phyloP scores from a whole-genome alignment of 2,888 invertebrate species.

The Aquatica leii region DNA sequence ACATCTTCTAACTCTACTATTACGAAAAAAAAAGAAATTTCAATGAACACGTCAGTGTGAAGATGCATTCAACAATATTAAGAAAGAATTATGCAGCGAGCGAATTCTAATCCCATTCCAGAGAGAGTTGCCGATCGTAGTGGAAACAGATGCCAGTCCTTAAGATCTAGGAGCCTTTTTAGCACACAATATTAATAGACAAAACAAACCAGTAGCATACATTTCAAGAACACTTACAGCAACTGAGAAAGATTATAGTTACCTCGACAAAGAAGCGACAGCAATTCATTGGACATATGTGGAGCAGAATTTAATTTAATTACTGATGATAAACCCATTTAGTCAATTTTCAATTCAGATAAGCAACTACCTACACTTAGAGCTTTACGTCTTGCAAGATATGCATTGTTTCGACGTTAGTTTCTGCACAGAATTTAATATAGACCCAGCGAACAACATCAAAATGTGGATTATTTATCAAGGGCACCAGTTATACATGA shows the following conservation, averaged over 20 bases:
- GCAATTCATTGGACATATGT: neutral
- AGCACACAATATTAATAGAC: too few relatives aligned
- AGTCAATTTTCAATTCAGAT: neutral
- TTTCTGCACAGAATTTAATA: neutral
- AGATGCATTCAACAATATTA: neutral
- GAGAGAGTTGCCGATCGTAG: slow-evolving; percentile 35
- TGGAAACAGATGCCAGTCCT: slow-evolving; percentile 42
- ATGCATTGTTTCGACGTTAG: neutral
- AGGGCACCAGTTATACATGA: neutral
- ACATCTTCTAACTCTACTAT: neutral
- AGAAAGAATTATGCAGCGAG: neutral
- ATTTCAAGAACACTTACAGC: slow-evolving; percentile 43
- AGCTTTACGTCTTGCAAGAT: neutral
- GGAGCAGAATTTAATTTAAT: neutral
- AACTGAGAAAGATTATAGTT: slow-evolving; percentile 34
- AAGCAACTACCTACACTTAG: neutral
- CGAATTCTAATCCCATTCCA: slow-evolving; percentile 6
- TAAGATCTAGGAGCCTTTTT: slow-evolving; percentile 53
- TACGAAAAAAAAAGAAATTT: neutral
- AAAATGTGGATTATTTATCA: neutral
- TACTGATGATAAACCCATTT: neutral
- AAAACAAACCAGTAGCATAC: too few relatives aligned
- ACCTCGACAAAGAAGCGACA: too few relatives aligned
- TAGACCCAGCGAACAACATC: neutral
- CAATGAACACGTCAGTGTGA: neutral